Conservation (phyloP, 2,888 invertebrate genomes). For the Oligia latruncula region DNA sequence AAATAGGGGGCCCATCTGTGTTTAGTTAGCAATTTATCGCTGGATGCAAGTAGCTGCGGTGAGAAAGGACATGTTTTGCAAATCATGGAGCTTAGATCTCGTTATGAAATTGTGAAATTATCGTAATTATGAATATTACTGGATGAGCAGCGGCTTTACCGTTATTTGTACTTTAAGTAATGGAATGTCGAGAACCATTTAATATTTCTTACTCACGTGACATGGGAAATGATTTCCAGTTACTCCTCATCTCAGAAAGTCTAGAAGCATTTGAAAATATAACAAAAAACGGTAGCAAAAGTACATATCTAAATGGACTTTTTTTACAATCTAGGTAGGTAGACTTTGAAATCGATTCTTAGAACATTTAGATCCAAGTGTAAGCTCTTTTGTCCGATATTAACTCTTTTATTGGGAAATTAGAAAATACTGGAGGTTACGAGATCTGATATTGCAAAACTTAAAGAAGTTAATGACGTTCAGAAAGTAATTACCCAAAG, state of each 20-base stretch:
- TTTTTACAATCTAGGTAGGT: constrained; percentile 20
- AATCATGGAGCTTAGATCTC: constrained; percentile 30
- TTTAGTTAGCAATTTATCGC: constrained; percentile 48
- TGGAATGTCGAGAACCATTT: neutral
- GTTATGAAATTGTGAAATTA: constrained; percentile 34
- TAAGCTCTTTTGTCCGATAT: constrained; percentile 13
- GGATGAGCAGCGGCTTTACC: constrained; percentile 10
- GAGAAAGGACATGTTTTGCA: constrained; percentile 41
- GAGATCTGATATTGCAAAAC: neutral
- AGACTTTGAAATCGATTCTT: constrained; percentile 26
- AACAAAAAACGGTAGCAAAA: constrained; percentile 27
- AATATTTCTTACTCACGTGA: neutral
- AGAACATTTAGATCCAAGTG: constrained; percentile 7
- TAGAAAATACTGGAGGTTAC: constrained; percentile 4
- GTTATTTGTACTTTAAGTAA: neutral
- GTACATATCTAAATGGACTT: constrained; percentile 5
- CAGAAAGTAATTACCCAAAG: constrained; percentile 30
- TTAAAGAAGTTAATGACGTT: neutral
- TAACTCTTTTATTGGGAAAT: constrained; percentile 19
- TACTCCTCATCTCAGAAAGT: neutral
- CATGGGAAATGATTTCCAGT: neutral
- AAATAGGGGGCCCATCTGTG: constrained; percentile 48
- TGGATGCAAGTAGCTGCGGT: constrained; percentile 17
- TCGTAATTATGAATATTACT: constrained; percentile 35
- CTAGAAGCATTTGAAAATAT: neutral